Evolutionary conservation across 2,797 vertebrate genomes (phyloP), one percentile per base, ranked within the genome.

Genomic region (Valencia hispanica): DNA sequence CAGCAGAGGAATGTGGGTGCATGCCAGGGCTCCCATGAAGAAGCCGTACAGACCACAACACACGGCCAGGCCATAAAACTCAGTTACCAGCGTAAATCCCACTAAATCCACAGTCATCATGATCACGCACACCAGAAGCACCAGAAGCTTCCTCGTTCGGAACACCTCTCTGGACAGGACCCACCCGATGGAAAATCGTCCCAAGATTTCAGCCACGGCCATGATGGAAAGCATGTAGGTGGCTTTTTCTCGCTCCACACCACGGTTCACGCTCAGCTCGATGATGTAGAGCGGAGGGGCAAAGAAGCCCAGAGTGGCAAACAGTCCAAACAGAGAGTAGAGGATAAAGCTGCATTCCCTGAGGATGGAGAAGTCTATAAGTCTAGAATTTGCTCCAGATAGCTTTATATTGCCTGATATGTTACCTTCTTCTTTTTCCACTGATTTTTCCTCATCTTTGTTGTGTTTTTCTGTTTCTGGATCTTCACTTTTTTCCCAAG

Each of bases 251-350:
- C 95, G 95, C 71, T 93, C 50, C 0, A 99, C 94, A 8, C 96
- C 97, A 1, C 96, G 93, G 72, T 95, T 97, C 80, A 97, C 94
- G 2, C 97, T 96, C 87, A 99, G 90, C 10, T 98, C 96, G 0
- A 99, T 98, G 89, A 99, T 90, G 88, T 98, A 99, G 43, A 99
- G 92, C 4, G 94, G 96, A 0, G 98, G 98, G 0, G 97, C 98
- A 0, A 99, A 99, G 94, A 99, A 99, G 53, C 97, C 98, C 57
- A 99, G 91, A 0, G 97, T 99, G 81, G 97, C 97, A 3, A 99
- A 99, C 12, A 99, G 96, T 45, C 98, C 98, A 4, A 99, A 99
- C 18, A 99, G 83, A 22, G 97, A 95, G 1, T 99, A 99, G 59
- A 96, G 96, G 61, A 99, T 96, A 83, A 99, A 99, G 86, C 96